Conservation (phyloP, 2,888 invertebrate genomes). For the Anodontia alba region DNA sequence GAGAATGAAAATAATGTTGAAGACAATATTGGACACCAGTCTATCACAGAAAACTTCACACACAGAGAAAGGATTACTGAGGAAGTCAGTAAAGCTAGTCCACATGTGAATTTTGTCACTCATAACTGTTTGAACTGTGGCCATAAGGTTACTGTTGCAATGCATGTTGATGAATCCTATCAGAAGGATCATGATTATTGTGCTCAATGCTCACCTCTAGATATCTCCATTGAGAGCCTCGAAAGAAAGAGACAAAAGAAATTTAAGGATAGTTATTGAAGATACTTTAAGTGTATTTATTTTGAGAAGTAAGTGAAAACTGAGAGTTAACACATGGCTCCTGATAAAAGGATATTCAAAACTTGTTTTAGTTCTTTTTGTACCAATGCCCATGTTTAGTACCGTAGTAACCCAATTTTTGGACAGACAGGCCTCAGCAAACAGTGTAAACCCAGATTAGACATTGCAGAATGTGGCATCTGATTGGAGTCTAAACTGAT, state of each 20-base stretch:
- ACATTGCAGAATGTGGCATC: too few relatives aligned
- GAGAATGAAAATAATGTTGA: background rate
- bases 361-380: too few relatives aligned
- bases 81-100: background rate
- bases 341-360: too few relatives aligned
- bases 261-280: background rate
- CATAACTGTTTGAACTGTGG: conserved; percentile 55
- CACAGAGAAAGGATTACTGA: background rate
- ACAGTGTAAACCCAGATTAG: too few relatives aligned
- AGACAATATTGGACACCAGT: background rate
- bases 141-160: conserved; percentile 29
- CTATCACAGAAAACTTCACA: background rate
- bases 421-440: too few relatives aligned
- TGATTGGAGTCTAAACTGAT: too few relatives aligned
- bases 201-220: conserved; percentile 49
- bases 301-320: too few relatives aligned
- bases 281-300: too few relatives aligned
- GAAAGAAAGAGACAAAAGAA: conserved; percentile 33
- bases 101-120: conserved; percentile 22
- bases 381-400: too few relatives aligned
- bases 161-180: background rate
- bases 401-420: too few relatives aligned
- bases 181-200: conserved; percentile 51
- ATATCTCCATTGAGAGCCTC: conserved; percentile 51
- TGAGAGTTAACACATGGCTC: too few relatives aligned